These are phyloP conservation scores for Pantala flavescens DNA, from an alignment of 1,140 invertebrate species.

Conservation along the genomic window DNA sequence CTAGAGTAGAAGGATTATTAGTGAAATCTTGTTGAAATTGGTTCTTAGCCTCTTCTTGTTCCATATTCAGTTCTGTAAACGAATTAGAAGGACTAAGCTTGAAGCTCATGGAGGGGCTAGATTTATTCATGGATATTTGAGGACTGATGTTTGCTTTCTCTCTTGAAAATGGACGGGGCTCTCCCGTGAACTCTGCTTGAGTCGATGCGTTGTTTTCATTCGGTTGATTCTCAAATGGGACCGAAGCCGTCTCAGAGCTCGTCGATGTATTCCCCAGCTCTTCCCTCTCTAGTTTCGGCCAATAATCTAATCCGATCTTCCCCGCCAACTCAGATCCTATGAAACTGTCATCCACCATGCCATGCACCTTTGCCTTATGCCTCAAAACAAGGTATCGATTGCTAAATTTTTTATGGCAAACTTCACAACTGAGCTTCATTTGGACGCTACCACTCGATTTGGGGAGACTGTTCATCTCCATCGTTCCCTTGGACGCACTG, in stretches of 20 bases:
- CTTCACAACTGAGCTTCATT: conserved; percentile 37
- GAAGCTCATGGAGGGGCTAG: not conserved
- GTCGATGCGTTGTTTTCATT: not conserved
- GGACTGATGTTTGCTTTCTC: not conserved
- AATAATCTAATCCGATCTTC: not conserved
- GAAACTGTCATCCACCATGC: conserved; percentile 32
- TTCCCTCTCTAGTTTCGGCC: conserved; percentile 10
- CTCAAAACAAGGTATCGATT: conserved; percentile 63
- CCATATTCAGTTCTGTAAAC: not conserved
- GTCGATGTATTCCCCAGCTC: conserved; percentile 7
- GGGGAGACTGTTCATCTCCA: conserved; percentile 23
- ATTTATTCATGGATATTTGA: not conserved
- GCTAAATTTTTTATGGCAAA: conserved; percentile 59
- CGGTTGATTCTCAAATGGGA: not conserved
- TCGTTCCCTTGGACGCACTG: conserved; percentile 29
- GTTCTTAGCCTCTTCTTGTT: not conserved
- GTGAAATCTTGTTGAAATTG: not conserved
- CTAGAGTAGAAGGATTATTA: not conserved
- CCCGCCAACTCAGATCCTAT: not conserved
- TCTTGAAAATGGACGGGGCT: not conserved
- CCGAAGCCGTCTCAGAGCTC: not conserved
- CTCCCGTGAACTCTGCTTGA: not conserved
- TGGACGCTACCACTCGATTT: conserved; percentile 32
- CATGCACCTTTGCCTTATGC: conserved; percentile 47
- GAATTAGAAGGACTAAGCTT: not conserved